Percentiles rank a stretch among this genome's conserved stretches.
These are phyloP conservation scores for Agrochola lota DNA, from an alignment of 2,888 invertebrate genomes.

Conservation along the genomic window DNA sequence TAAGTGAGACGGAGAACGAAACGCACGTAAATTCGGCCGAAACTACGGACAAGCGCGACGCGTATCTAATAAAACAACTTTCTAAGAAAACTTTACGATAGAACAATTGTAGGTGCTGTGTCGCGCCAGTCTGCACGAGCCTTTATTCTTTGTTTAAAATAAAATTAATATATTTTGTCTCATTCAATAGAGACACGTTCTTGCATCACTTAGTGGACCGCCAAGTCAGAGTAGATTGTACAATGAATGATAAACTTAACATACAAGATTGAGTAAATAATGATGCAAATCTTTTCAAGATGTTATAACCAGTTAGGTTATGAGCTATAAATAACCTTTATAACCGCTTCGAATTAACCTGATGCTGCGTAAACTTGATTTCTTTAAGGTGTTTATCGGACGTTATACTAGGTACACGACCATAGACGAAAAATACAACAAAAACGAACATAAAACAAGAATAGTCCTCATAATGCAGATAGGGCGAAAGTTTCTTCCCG, in stretches of 20 bases:
- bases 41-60: too few relatives aligned
- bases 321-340: not conserved
- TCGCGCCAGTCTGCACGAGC: too few relatives aligned
- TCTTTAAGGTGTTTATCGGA: not conserved
- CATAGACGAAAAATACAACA: not conserved
- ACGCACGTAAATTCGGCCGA: too few relatives aligned
- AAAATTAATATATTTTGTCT: slow-evolving; percentile 11
- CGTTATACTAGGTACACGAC: slow-evolving; percentile 5
- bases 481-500: too few relatives aligned
- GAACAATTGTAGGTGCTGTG: too few relatives aligned
- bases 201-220: slow-evolving; percentile 44
- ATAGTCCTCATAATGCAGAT: too few relatives aligned
- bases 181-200: slow-evolving; percentile 39
- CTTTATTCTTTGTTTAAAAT: slow-evolving; percentile 4
- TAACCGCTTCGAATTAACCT: not conserved
- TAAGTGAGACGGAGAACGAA: too few relatives aligned
- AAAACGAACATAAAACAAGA: slow-evolving; percentile 3
- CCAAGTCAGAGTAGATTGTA: slow-evolving; percentile 20
- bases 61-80: too few relatives aligned
- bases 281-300: slow-evolving; percentile 45
- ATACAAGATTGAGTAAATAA: slow-evolving; percentile 21
- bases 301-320: slow-evolving; percentile 17
- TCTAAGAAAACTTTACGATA: too few relatives aligned
- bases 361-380: slow-evolving; percentile 41
- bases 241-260: slow-evolving; percentile 29